Percentiles rank a stretch among this genome's conserved stretches.
Evolutionary conservation across 2,113 vertebrate species (phyloP).

Genomic region (Puma concolor): DNA sequence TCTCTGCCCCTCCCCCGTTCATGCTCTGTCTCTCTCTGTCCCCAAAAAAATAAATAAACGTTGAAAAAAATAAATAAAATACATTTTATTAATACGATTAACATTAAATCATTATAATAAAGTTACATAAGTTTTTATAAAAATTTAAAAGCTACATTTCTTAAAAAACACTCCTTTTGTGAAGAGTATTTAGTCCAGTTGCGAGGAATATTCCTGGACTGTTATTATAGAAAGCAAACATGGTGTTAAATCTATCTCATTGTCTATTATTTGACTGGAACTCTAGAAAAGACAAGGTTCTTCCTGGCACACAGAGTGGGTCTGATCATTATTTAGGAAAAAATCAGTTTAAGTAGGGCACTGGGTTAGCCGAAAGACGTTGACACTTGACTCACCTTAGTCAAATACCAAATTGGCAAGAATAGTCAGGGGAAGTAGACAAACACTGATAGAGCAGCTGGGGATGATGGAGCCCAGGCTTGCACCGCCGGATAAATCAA

Average conservation of each 20-base stretch:
- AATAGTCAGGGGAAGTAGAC: neutral
- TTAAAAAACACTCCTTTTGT: neutral
- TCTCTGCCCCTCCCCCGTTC: too few relatives aligned
- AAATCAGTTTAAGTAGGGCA: neutral
- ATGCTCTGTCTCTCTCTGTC: too few relatives aligned
- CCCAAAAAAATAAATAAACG: too few relatives aligned
- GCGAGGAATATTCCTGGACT: fast-evolving
- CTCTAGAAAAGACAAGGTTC: neutral
- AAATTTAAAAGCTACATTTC: neutral
- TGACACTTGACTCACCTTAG: constrained; percentile 4
- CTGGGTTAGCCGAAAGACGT: neutral
- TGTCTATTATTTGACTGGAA: neutral
- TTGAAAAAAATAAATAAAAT: neutral
- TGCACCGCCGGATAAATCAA: neutral
- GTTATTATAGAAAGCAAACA: neutral
- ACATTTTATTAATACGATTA: neutral
- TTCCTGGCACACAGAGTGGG: neutral
- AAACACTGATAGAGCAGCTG: neutral
- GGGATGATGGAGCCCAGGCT: neutral
- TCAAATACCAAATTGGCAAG: neutral
- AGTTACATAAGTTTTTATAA: neutral
- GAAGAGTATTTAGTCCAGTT: neutral
- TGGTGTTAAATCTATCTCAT: neutral
- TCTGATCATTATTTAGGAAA: constrained; percentile 34
- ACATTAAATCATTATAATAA: neutral